Percentiles rank a stretch among this genome's conserved stretches.
These are phyloP conservation scores for Trisateles emortualis DNA, from an alignment of 2,888 invertebrate genomes.

Conservation along the genomic window DNA sequence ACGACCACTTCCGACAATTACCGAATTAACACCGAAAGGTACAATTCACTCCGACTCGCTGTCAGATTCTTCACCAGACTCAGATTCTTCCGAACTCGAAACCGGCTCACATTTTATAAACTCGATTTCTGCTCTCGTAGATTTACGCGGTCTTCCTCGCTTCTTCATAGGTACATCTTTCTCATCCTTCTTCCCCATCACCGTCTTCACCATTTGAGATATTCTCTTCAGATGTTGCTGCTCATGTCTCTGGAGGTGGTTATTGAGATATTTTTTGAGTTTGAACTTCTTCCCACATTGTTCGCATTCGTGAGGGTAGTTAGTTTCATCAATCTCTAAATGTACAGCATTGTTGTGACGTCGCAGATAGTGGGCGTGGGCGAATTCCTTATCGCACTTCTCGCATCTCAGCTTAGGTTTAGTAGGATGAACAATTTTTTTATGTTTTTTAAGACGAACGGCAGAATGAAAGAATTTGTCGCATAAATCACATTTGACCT, in stretches of 20 bases:
- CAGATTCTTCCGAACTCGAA: slow-evolving; percentile 69
- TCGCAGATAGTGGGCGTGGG: slow-evolving; percentile 75
- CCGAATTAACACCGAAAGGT: neutral
- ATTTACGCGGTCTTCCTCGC: slow-evolving; percentile 57
- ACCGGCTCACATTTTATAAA: slow-evolving; percentile 82
- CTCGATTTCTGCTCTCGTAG: slow-evolving; percentile 72
- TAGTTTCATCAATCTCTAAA: slow-evolving; percentile 71
- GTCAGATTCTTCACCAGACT: slow-evolving; percentile 61
- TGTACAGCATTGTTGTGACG: slow-evolving; percentile 78
- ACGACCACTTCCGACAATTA: neutral
- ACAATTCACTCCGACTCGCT: slow-evolving; percentile 45
- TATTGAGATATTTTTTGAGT: slow-evolving; percentile 74
- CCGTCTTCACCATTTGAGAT: slow-evolving; percentile 80
- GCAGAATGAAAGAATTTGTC: slow-evolving; percentile 79
- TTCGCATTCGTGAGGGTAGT: slow-evolving; percentile 75
- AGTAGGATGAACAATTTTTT: slow-evolving; percentile 78
- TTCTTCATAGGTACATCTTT: slow-evolving; percentile 50
- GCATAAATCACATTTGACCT: slow-evolving; percentile 79
- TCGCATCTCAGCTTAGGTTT: slow-evolving; percentile 77
- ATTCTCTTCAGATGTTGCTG: slow-evolving; percentile 79
- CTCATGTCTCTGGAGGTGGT: slow-evolving; percentile 79
- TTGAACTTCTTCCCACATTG: slow-evolving; percentile 82
- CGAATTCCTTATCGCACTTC: slow-evolving; percentile 79
- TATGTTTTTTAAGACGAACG: slow-evolving; percentile 78
- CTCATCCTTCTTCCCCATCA: slow-evolving; percentile 67